phyloP scores from a whole-genome alignment of 2,113 vertebrate species.

The Cyanoliseus patagonus region DNA sequence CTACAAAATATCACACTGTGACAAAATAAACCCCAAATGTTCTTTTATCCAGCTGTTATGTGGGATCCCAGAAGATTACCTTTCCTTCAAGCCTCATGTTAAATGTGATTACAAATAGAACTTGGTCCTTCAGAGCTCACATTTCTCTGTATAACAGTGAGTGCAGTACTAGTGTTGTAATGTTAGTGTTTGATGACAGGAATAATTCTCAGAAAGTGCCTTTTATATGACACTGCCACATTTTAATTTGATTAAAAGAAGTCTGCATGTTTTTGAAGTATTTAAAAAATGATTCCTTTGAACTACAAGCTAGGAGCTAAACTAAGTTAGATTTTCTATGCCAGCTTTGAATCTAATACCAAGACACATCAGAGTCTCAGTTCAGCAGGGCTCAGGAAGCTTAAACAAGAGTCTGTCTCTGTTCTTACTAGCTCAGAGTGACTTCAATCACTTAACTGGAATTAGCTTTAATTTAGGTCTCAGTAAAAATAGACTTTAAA shows the following conservation, averaged over 20 bases:
- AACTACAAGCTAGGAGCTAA: conserved; percentile 21
- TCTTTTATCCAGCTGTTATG: neutral
- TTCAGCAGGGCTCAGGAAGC: neutral
- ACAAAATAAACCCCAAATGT: neutral
- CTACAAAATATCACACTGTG: neutral
- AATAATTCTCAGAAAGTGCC: neutral
- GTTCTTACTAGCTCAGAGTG: neutral
- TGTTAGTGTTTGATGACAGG: conserved; percentile 9
- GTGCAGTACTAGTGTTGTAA: neutral
- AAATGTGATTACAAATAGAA: neutral
- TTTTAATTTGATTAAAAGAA: conserved; percentile 40
- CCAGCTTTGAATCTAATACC: conserved; percentile 19
- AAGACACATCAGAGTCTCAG: neutral
- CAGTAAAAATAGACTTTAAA: neutral
- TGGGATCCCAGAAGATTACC: neutral
- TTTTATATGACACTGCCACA: neutral
- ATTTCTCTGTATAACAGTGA: neutral
- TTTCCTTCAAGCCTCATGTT: neutral
- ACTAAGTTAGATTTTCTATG: conserved; percentile 20
- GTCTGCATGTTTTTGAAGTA: conserved; percentile 4
- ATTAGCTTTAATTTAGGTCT: conserved; percentile 27
- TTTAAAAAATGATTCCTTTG: conserved; percentile 44
- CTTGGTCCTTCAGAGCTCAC: neutral
- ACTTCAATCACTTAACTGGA: neutral
- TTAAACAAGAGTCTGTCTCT: conserved; percentile 15